phyloP scores from a whole-genome alignment of 2,797 vertebrate species.

The Gallirallus australis region DNA sequence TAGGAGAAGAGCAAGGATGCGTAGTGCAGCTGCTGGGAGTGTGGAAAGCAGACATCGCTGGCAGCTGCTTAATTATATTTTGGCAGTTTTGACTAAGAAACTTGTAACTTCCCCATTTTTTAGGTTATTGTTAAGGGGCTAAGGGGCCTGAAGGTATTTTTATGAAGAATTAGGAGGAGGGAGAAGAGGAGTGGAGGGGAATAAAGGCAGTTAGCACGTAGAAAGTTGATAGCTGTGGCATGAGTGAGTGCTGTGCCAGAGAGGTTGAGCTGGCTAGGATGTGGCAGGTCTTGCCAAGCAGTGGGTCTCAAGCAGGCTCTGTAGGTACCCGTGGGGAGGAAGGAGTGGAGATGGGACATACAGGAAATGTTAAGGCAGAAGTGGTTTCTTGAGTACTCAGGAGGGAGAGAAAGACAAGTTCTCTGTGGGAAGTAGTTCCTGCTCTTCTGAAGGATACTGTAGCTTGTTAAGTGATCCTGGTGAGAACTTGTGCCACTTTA shows the following conservation, averaged over 20 bases:
- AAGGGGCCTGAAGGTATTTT: not conserved
- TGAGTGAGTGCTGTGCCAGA: not conserved
- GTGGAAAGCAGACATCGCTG: not conserved
- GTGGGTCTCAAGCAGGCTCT: not conserved
- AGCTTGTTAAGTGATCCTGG: not conserved
- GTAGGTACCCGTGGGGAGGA: not conserved
- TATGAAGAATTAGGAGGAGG: not conserved
- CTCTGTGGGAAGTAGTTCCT: not conserved
- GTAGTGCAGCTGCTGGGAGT: not conserved
- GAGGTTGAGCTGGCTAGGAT: not conserved
- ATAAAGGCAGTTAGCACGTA: fast-evolving
- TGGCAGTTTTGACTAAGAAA: not conserved
- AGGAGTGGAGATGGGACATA: not conserved
- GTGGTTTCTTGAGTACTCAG: not conserved
- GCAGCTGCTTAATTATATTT: slow-evolving; percentile 17
- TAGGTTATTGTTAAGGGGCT: not conserved
- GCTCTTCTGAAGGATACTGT: not conserved
- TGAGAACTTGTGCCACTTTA: not conserved
- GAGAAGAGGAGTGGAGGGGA: not conserved
- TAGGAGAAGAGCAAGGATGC: not conserved
- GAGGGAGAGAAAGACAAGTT: not conserved
- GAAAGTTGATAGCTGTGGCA: not conserved
- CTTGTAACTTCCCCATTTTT: not conserved
- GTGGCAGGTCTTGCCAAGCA: not conserved
- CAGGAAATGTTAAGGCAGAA: not conserved